A percentile compares a stretch with the other conserved stretches of the same genome.
Evolutionary conservation across 2,113 vertebrate genomes (phyloP).

Genomic region (Naja naja): DNA sequence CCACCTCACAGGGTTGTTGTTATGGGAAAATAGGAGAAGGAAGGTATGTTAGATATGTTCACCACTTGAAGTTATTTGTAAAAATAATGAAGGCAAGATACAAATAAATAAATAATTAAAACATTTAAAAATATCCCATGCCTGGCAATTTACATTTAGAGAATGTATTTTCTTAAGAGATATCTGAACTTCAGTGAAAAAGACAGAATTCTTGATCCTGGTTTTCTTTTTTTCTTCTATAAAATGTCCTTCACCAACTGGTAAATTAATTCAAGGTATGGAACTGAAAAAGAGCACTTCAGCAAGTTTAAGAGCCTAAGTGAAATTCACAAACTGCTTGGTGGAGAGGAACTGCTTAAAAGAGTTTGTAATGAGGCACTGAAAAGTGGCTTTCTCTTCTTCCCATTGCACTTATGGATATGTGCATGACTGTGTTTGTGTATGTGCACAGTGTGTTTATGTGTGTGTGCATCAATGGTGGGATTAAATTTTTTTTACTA

Average conservation of each 20-base stretch:
- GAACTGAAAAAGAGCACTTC: not conserved
- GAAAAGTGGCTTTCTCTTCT: not conserved
- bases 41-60: not conserved
- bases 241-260: not conserved
- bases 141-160: not conserved
- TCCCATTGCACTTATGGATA: not conserved
- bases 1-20: not conserved
- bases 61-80: not conserved
- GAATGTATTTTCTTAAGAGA: not conserved
- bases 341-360: not conserved
- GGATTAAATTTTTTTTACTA: no score
- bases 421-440: not conserved
- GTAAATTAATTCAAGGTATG: not conserved
- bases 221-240: not conserved
- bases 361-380: not conserved
- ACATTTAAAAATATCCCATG: not conserved
- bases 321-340: not conserved
- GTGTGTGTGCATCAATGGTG: not conserved
- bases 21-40: not conserved
- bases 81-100: not conserved
- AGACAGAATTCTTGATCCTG: not conserved
- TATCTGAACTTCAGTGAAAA: not conserved
- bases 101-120: not conserved
- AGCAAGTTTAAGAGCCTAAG: not conserved
- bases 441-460: not conserved